These are phyloP conservation scores for Drosophila arizonae DNA, from an alignment of 1,140 invertebrate genomes.

Conservation along the genomic window DNA sequence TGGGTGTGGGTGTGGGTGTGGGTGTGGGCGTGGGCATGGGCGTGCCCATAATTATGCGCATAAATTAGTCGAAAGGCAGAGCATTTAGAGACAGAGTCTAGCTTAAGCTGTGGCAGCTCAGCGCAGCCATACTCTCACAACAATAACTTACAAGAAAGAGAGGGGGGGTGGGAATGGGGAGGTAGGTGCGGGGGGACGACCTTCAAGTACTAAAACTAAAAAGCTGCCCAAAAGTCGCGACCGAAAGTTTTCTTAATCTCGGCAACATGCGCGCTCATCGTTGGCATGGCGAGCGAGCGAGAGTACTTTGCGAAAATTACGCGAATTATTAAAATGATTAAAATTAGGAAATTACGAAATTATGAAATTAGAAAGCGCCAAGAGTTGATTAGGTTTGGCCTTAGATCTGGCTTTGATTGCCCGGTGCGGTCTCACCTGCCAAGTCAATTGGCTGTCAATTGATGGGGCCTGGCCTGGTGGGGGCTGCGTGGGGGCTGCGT, in stretches of 20 bases:
- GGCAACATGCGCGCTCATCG: slow-evolving; percentile 2
- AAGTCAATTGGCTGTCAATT: slow-evolving; percentile 2
- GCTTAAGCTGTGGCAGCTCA: slow-evolving; percentile 34
- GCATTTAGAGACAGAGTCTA: slow-evolving; percentile 26
- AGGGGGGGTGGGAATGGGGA: background rate
- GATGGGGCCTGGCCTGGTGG: background rate
- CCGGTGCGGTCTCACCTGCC: slow-evolving; percentile 2
- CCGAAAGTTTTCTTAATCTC: slow-evolving; percentile 11
- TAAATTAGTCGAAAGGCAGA: slow-evolving; percentile 60
- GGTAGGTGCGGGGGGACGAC: background rate
- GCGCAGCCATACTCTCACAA: background rate
- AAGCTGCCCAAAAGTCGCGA: slow-evolving; percentile 26
- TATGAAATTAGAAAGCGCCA: slow-evolving; percentile 67
- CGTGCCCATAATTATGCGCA: slow-evolving; percentile 73
- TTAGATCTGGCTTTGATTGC: slow-evolving; percentile 57
- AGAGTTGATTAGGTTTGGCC: slow-evolving; percentile 66
- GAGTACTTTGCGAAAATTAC: slow-evolving; percentile 46
- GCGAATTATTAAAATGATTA: slow-evolving; percentile 50
- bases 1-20: slow-evolving; percentile 23
- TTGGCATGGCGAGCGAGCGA: background rate
- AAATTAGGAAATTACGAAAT: slow-evolving; percentile 68
- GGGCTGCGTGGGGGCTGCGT: background rate
- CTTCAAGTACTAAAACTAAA: slow-evolving; percentile 33
- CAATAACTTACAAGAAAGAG: slow-evolving; percentile 3
- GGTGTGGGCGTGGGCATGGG: slow-evolving; percentile 24